Base-by-base conservation (phyloP, 2,888 invertebrate genomes). In the Galeruca laticollis region DNA sequence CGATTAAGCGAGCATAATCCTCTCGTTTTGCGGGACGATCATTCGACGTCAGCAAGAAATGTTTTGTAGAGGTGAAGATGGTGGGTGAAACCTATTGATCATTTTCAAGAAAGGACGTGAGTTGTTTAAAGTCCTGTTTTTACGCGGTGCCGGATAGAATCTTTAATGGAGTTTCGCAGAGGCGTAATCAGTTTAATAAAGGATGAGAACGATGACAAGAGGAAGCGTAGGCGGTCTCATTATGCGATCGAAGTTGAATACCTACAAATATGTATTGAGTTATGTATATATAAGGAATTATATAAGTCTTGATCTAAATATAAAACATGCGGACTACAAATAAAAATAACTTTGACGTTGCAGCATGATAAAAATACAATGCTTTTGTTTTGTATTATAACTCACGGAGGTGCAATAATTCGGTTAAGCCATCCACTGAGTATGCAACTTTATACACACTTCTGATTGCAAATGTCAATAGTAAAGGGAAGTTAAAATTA, bases 61-160 rank as follows among this genome's bases (percentile, higher is more conserved):
- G 56, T 56, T 63, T 63, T 43, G 35, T 37, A 21, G 63, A 20
- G 52, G 54, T 54, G 18, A 52, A 54, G 26, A 20, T 51, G 49
- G 43, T 47, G 13, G 43, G 43, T 35, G 51, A 37, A 51, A 40
- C 40, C 63, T 56, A 63, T 63, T 63, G 63, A 63, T 63, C 63
- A 63, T 63, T 63, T 63, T 63, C 63, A 26, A 63, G 54, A 54
- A 54, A 13, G 63, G 63, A 63, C 63, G 63, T 63, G 63, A 63
- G 40, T 40, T 56, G 63, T 63, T 54, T 63, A 26, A 56, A 63
- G 26, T 54, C 40, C 51, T 56, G 40, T 63, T 63, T 63, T 63
- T 63, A 52, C 20, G 26, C 9, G 9, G 9, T 52, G 20, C n/a
- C 26, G 54, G 18, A 26, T 26, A 9, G 52, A 63, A 56, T 43